Percentiles rank a stretch among this genome's conserved stretches.
These are phyloP conservation scores for Nannoperca obscura DNA, from an alignment of 2,797 vertebrate species.

Conservation along the genomic window DNA sequence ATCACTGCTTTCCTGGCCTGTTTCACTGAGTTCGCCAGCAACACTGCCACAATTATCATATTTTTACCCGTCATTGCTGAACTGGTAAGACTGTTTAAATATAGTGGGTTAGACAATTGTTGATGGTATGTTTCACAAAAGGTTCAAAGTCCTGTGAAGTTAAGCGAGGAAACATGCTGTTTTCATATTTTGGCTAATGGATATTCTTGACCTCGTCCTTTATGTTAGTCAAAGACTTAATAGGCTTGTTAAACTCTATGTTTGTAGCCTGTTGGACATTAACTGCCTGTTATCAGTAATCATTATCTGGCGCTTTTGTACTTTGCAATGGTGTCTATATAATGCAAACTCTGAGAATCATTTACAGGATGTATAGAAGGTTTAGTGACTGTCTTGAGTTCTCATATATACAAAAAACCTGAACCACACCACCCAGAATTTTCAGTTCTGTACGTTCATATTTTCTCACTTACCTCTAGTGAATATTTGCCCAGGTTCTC, in stretches of 20 bases:
- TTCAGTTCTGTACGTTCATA: background rate
- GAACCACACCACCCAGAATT: no score
- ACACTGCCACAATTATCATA: constrained; percentile 97
- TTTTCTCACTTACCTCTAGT: background rate
- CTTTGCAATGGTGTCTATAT: background rate
- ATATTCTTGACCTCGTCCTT: constrained; percentile 1
- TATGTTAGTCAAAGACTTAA: constrained; percentile 19
- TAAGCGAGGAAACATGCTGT: background rate
- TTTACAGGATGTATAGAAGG: constrained; percentile 25
- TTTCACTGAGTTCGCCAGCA: constrained; percentile 98
- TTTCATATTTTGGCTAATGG: background rate
- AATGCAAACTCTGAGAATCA: constrained; percentile 19
- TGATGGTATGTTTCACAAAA: background rate
- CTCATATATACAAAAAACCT: background rate
- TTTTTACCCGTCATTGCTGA: constrained; percentile 95
- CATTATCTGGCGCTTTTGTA: constrained; percentile 53
- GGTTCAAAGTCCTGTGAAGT: background rate
- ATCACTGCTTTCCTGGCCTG: constrained; percentile 91
- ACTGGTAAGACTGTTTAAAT: constrained; percentile 85
- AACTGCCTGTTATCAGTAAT: constrained; percentile 63
- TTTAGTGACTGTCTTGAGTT: background rate
- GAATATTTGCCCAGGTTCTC: background rate
- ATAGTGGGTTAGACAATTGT: background rate
- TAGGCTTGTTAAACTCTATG: constrained; percentile 51
- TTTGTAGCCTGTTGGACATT: constrained; percentile 70